Evolutionary conservation across 2,888 invertebrate genomes (phyloP), one percentile per base, ranked within the genome.

Genomic region (Galerucella calmariensis): DNA sequence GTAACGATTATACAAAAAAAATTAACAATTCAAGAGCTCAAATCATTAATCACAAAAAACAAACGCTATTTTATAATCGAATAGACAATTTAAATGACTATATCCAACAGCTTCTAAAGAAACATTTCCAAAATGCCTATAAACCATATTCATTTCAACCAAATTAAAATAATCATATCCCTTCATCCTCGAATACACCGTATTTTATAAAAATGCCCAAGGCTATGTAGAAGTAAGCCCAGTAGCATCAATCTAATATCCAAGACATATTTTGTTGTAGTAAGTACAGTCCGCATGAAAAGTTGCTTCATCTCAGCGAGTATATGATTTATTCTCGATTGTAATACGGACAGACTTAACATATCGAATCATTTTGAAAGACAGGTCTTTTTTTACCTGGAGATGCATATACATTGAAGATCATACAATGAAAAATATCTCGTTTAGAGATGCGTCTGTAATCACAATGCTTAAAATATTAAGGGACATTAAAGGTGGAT

Each of bases 231-330:
- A 77, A 77, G 78, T 80, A 84, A 84, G 83, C 82, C 83, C 83
- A 80, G 84, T 84, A 84, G 84, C 84, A 84, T 84, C 83, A 83
- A 83, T 84, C 84, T 83, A 83, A 84, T 83, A 83, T 82, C 80
- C 80, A 82, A 83, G 83, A 83, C 83, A 83, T 82, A 83, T 83
- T 84, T 83, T 82, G 82, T 84, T 84, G 82, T 81, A 79, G 82
- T 81, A 83, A 79, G 82, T 81, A 83, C 82, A 83, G 79, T 82
- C 84, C 65, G 77, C 74, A 77, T 81, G 78, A 82, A 81, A 82
- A 82, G 82, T 81, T 80, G 82, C 79, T 81, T 79, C 78, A 80
- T 79, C 79, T 80, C 78, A 78, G 75, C 75, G 77, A 77, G 80
- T 75, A 78, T 80, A 81, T 83, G 82, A 83, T 83, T 83, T 83